Evolutionary conservation across 2,113 vertebrate species (phyloP).

Genomic region (Myotis brandtii): DNA sequence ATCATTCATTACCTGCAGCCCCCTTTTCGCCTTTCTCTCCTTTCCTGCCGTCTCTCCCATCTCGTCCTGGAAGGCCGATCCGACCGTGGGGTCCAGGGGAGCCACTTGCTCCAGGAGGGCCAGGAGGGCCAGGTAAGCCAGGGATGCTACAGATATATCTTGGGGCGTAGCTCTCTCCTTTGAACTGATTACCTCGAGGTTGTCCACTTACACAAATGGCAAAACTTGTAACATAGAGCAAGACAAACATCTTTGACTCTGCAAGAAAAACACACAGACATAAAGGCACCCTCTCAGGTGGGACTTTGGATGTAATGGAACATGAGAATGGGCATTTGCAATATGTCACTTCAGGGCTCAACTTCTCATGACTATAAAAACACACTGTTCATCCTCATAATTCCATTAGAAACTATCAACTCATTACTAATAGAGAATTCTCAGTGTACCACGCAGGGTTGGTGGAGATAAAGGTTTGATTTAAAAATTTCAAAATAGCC

Average conservation of each 20-base stretch:
- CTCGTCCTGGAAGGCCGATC: conserved; percentile 96
- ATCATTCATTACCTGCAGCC: conserved; percentile 90
- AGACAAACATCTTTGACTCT: conserved; percentile 93
- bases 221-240: conserved; percentile 92
- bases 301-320: background rate
- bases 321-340: accelerated
- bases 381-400: background rate
- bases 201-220: conserved; percentile 92
- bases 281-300: background rate
- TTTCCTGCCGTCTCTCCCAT: conserved; percentile 97
- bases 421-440: background rate
- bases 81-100: conserved; percentile 91
- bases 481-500: background rate
- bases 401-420: background rate
- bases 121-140: conserved; percentile 91
- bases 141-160: conserved; percentile 95
- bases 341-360: background rate
- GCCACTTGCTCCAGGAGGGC: conserved; percentile 91
- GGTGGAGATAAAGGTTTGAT: background rate
- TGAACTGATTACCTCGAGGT: conserved; percentile 88
- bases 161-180: conserved; percentile 89
- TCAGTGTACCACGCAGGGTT: background rate
- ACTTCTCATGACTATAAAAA: background rate
- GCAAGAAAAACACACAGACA: conserved; percentile 60
- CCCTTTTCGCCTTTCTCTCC: conserved; percentile 97